phyloP scores from a whole-genome alignment of 2,888 invertebrate genomes.

The Elysia crispata region DNA sequence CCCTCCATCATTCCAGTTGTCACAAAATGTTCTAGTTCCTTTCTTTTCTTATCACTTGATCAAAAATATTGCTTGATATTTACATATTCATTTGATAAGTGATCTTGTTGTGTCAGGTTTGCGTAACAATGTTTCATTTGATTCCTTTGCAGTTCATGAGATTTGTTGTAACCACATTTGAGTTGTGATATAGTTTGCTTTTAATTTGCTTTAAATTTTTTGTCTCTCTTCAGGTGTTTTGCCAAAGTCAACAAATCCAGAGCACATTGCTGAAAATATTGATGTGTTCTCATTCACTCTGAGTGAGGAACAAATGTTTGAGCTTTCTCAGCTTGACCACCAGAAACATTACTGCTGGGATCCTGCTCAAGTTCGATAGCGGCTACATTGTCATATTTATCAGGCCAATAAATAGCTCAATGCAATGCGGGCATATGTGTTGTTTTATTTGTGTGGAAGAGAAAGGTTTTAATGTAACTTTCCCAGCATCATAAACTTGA shows the following conservation, averaged over 20 bases:
- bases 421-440: too few species aligned
- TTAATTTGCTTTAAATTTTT: slow-evolving; percentile 63
- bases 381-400: too few species aligned
- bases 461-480: too few species aligned
- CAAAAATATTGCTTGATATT: too few species aligned
- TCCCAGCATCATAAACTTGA: too few species aligned
- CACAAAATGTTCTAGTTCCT: too few species aligned
- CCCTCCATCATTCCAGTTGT: too few species aligned
- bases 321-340: slow-evolving; percentile 63
- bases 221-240: slow-evolving; percentile 72
- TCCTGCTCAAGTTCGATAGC: slow-evolving; percentile 54
- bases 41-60: too few species aligned
- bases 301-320: slow-evolving; percentile 67
- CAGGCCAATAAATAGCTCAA: too few species aligned
- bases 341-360: slow-evolving; percentile 75
- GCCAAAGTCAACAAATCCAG: slow-evolving; percentile 76
- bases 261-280: slow-evolving; percentile 74
- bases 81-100: background rate
- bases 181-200: background rate
- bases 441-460: too few species aligned
- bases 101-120: too few species aligned
- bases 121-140: background rate
- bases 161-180: background rate
- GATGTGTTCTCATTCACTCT: slow-evolving; percentile 75
- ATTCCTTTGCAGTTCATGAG: too few species aligned